These are phyloP conservation scores for Burhinus bistriatus DNA, from an alignment of 2,113 vertebrate genomes.

Conservation along the genomic window DNA sequence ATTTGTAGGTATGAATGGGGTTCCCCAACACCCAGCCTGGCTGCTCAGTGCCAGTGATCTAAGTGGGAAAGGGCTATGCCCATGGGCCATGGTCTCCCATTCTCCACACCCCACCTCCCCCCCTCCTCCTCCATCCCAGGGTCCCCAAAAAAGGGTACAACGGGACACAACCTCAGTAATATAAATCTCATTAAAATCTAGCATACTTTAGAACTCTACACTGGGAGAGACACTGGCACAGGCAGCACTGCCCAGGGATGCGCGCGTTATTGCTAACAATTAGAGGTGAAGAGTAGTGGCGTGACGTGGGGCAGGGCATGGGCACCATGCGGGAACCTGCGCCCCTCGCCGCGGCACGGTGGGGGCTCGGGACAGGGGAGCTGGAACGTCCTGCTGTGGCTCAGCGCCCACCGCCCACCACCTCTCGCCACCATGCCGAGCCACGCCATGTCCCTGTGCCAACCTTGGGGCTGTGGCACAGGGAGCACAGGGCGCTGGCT, in stretches of 20 bases:
- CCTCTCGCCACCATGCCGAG: neutral
- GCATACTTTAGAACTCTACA: conserved; percentile 76
- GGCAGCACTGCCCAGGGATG: conserved; percentile 48
- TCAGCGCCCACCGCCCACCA: neutral
- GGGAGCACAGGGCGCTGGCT: neutral
- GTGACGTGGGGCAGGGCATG: conserved; percentile 32
- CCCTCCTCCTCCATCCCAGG: neutral
- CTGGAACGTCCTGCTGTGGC: conserved; percentile 53
- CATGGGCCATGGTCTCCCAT: no score
- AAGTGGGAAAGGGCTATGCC: neutral
- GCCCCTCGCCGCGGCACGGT: neutral
- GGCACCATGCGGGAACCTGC: conserved; percentile 63
- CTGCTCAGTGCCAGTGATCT: neutral
- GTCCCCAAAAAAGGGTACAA: conserved; percentile 57
- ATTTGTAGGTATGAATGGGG: neutral
- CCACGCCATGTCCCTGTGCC: neutral
- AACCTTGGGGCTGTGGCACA: neutral
- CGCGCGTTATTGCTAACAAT: conserved; percentile 63
- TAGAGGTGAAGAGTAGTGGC: conserved; percentile 45
- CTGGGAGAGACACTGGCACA: conserved; percentile 57
- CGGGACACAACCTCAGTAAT: conserved; percentile 68
- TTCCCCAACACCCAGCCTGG: neutral
- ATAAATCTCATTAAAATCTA: conserved; percentile 84
- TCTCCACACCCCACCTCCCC: neutral
- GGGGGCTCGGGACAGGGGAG: neutral